Conservation (phyloP, 30 jellyfish, hydroid and myxozoan genomes). For the Pelagia noctiluca region DNA sequence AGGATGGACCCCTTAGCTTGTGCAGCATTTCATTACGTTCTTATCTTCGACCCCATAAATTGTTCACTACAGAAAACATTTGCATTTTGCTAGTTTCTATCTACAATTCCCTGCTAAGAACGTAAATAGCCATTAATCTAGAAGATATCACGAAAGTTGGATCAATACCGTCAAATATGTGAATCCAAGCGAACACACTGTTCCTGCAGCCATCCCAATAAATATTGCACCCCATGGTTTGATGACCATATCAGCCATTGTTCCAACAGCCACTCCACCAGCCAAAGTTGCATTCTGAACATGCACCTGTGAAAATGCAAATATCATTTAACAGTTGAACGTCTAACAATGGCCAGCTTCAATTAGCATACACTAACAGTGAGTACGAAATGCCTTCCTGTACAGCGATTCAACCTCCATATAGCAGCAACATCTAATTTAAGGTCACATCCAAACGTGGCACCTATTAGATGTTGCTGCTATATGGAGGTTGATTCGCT, state of each 20-base stretch:
- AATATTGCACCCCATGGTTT: slow-evolving; percentile 98
- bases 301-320: slow-evolving; percentile 71
- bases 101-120: no score
- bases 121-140: not conserved
- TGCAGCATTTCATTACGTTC: no score
- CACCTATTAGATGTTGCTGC: not conserved
- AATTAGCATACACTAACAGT: not conserved
- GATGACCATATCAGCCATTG: slow-evolving; percentile 87
- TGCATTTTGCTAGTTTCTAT: no score
- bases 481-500: not conserved
- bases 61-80: no score
- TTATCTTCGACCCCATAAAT: no score
- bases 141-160: not conserved
- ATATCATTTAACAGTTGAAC: no score
- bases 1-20: no score
- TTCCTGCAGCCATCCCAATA: slow-evolving; percentile 91
- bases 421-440: not conserved
- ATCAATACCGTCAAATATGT: slow-evolving; percentile 79
- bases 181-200: slow-evolving; percentile 82
- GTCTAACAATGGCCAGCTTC: no score
- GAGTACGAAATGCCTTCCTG: not conserved
- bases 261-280: slow-evolving; percentile 99
- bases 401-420: not conserved
- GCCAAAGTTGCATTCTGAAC: slow-evolving; percentile 97
- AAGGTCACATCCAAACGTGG: not conserved